Evolutionary conservation across 1,140 invertebrate species (phyloP), one percentile per base, ranked within the genome.

Genomic region (Chrysomallon squamiferum): DNA sequence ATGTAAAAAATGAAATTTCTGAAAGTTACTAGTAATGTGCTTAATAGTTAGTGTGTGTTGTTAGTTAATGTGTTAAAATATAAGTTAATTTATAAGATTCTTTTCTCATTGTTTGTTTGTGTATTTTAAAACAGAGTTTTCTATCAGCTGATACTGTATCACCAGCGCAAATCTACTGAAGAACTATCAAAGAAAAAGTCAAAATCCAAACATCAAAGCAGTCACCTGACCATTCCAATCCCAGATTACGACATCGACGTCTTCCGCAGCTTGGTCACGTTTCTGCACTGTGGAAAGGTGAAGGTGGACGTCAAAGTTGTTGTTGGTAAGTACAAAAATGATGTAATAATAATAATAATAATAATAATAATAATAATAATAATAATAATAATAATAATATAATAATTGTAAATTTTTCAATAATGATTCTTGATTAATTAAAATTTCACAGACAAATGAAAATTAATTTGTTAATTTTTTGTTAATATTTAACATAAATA

Each of bases 131-230:
- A 5, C 65, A 74, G 73, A 38, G n/a, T 70, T 7, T 62, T 75
- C 22, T 75, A 72, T 45, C 65, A 72, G 22, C 60, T 70, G 29
- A 56, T 75, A 9, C 56, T 70, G 25, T 57, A 62, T 22, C 65
- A 67, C 27, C 15, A 20, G 33, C 30, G 11, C 54, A 52, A 57
- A 50, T 43, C 38, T 59, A 33, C 50, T 22, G 25, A 41, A 15
- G 59, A 67, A 49, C 27, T 5, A 20, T 9, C 7, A 62, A 59
- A 47, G 68, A 71, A 22, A 68, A 59, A 22, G 38, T 33, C 7
- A 59, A 20, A 47, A 27, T 62, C 3, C 29, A 65, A 15, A 68
- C 54, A 32, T 41, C 41, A 5, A 22, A 64, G 15, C 49, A 61
- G 18, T 25, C 61, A 30, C 1, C 54, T 18, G 32, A 59, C 29